phyloP scores from a whole-genome alignment of 2,888 invertebrate genomes.

The Spialia ferax region DNA sequence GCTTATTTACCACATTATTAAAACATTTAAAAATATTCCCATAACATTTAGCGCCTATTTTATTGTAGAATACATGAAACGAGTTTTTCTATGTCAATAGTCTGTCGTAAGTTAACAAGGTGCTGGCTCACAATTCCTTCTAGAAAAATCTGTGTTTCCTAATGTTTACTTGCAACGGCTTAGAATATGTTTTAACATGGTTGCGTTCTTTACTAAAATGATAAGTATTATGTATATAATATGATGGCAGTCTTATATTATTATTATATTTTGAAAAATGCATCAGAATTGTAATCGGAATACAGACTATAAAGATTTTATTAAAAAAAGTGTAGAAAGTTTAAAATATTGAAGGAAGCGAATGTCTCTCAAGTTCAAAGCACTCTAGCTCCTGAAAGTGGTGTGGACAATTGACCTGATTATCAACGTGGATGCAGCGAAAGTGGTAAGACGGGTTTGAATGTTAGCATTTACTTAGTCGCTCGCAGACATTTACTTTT shows the following conservation, averaged over 20 bases:
- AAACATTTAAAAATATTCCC: no score
- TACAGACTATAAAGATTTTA: neutral
- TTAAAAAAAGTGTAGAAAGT: constrained; percentile 17
- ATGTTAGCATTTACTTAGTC: constrained; percentile 22
- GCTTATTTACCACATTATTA: no score
- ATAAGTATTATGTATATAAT: no score
- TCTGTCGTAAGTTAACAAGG: constrained; percentile 25
- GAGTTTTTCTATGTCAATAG: constrained; percentile 1
- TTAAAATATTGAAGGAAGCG: constrained; percentile 24
- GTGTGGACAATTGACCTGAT: constrained; percentile 43
- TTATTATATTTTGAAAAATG: neutral
- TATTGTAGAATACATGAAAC: neutral
- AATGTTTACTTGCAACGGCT: constrained; percentile 16
- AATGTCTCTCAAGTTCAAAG: constrained; percentile 36
- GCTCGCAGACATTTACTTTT: constrained; percentile 18
- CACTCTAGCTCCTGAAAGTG: constrained; percentile 38
- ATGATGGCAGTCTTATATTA: no score
- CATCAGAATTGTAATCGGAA: neutral
- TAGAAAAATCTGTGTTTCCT: constrained; percentile 39
- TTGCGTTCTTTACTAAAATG: neutral
- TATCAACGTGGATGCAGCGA: constrained; percentile 45
- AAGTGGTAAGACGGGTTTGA: constrained; percentile 46
- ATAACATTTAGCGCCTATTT: no score
- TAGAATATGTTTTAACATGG: neutral
- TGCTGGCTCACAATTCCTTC: constrained; percentile 29